Evolutionary conservation across 2,888 invertebrate genomes (phyloP), one percentile per base, ranked within the genome.

Genomic region (Agrochola macilenta): DNA sequence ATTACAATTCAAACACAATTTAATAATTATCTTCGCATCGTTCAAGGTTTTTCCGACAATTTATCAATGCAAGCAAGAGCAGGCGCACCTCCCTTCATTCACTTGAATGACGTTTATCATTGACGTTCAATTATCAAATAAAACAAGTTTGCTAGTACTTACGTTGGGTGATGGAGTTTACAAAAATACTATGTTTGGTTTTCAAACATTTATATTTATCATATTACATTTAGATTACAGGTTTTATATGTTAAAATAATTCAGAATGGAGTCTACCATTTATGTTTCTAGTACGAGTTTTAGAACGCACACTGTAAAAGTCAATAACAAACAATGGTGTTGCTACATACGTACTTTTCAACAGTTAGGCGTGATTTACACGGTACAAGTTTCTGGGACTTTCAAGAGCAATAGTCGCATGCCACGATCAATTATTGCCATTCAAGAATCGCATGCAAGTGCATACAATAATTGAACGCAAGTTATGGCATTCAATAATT

Each of bases 31-130:
- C 74, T 82, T 86, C 89, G 86, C 92, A 93, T 93, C 79, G 87
- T 91, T 92, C 94, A 93, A 93, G 93, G 92, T 89, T 93, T 91
- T 92, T 87, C 86, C 82, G 77, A 87, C 81, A 89, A 90, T 91
- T 90, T 90, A 90, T 84, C 89, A 87, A 87, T 87, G 76, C 76
- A 85, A 76, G 74, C 69, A 74, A 82, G 52, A 86, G 73, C 77
- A 90, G 89, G 89, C 91, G 91, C 91, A 91, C 90, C 91, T 90
- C 89, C 87, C 88, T 88, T 80, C 76, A 79, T 69, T 77, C 76
- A 70, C 58, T 70, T 78, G 69, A 82, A 87, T 89, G 89, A 91
- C 90, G 86, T 90, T 89, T 88, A 60, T n/a, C 46, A 70, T 49
- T 60, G 74, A 74, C 49, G 79, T 83, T 87, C 82, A 81, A 81